Evolutionary conservation across 2,888 invertebrate species (phyloP), one percentile per base, ranked within the genome.

Genomic region (Tortricodes alternella): DNA sequence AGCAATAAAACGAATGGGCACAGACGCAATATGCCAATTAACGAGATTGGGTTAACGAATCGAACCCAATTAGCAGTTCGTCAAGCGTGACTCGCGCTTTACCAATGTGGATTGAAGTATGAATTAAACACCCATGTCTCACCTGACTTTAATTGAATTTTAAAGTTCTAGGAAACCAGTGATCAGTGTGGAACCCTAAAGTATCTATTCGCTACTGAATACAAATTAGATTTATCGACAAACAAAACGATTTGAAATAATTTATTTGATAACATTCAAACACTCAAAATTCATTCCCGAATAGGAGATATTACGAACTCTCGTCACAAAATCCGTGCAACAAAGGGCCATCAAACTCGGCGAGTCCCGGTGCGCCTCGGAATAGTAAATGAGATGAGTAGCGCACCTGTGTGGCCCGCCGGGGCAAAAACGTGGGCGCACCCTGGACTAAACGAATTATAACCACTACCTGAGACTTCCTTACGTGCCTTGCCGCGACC

Each of bases 361-460:
- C 70, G 64, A 67, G 71, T 77, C 78, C 76, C 71, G 68, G 67
- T 75, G 78, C 80, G 82, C 82, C 78, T 38, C 69, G 78, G 86
- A 88, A 88, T 89, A 78, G 87, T 86, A 86, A 88, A 88, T 88
- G 84, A 86, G 85, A 74, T 77, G 74, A 70, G 73, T 74, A 74
- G 77, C 78, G 83, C 89, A 90, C 90, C 89, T 90, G 89, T 90
- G 89, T 90, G 90, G 89, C 80, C 88, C 79, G 63, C 61, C 68
- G 64, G 68, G 71, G 80, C 89, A 78, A 89, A 89, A 89, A 85
- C 81, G 78, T 82, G 79, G 82, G 85, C 85, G 85, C 88, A 83
- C 80, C 85, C 80, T 78, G 77, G 77, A 80, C 88, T 90, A 89
- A 90, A 89, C 89, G 89, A 89, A 90, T 89, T 89, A 87, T 85